A percentile compares a stretch with the other conserved stretches of the same genome.
These are phyloP conservation scores for Homarus gammarus DNA, from an alignment of 2,888 invertebrate genomes.

Conservation along the genomic window DNA sequence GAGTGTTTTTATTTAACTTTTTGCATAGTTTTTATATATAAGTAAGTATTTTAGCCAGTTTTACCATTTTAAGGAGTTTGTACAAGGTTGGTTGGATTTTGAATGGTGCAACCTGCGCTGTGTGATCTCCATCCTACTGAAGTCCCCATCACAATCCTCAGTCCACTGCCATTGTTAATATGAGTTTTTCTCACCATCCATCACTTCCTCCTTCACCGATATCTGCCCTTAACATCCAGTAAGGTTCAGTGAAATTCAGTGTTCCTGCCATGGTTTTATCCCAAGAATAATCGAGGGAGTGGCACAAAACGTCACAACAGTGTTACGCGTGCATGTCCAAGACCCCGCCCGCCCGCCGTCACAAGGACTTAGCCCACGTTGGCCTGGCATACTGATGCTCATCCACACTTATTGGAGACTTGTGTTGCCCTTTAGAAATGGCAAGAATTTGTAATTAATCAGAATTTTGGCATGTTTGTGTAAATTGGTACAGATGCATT, in stretches of 20 bases:
- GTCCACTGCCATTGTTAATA: slow-evolving; percentile 48
- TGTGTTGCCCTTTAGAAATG: slow-evolving; percentile 4
- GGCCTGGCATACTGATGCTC: slow-evolving; percentile 16
- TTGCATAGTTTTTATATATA: slow-evolving; percentile 62
- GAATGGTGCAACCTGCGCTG: slow-evolving; percentile 45
- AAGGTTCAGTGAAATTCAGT: not conserved
- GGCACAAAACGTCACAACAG: slow-evolving; percentile 50
- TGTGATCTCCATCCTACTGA: slow-evolving; percentile 43
- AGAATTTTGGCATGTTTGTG: slow-evolving; percentile 16
- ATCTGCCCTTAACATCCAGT: slow-evolving; percentile 1
- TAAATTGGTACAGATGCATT: slow-evolving; percentile 16
- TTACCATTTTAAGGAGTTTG: slow-evolving; percentile 61
- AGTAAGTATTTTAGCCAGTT: slow-evolving; percentile 67
- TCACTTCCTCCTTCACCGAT: slow-evolving; percentile 39
- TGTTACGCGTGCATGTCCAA: slow-evolving; percentile 54
- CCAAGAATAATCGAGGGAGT: not conserved
- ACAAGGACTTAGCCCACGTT: slow-evolving; percentile 19
- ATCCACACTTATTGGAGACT: slow-evolving; percentile 15
- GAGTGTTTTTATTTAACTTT: slow-evolving; percentile 43
- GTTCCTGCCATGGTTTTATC: slow-evolving; percentile 4
- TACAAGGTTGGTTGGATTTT: slow-evolving; percentile 64
- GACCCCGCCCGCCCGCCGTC: slow-evolving; percentile 20
- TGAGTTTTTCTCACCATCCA: slow-evolving; percentile 25
- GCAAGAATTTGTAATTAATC: slow-evolving; percentile 39
- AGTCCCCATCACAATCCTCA: slow-evolving; percentile 30